phyloP scores from a whole-genome alignment of 2,113 vertebrate species.

The Campylomormyrus numenius region DNA sequence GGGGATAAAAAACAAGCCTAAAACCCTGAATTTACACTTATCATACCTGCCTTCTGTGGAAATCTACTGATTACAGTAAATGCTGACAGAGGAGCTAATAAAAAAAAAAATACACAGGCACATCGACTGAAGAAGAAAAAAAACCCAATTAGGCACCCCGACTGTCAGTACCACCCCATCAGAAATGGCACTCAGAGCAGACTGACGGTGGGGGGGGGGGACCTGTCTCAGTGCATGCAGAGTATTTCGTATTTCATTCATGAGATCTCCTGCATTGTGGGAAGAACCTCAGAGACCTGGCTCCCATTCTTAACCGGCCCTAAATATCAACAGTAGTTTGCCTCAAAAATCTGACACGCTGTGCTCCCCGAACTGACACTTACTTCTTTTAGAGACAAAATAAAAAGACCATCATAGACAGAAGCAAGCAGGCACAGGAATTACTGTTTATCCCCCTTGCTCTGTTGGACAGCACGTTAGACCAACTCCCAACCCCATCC shows the following conservation, averaged over 20 bases:
- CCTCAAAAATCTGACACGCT: background rate
- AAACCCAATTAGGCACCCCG: background rate
- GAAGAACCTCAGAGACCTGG: background rate
- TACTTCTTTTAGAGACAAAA: background rate
- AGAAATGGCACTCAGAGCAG: background rate
- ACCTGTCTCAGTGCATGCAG: background rate
- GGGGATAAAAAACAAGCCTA: background rate
- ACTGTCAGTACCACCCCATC: background rate
- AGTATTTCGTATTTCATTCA: background rate
- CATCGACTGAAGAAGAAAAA: background rate
- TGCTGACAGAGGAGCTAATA: background rate
- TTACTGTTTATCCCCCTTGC: background rate
- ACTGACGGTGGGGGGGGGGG: too few species aligned
- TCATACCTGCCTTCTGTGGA: background rate
- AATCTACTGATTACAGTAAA: constrained; percentile 1
- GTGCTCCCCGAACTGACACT: background rate
- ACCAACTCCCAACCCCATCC: background rate
- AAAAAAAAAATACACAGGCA: constrained; percentile 10
- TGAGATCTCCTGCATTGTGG: background rate
- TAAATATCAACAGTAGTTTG: background rate
- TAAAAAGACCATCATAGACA: background rate
- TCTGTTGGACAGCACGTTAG: background rate
- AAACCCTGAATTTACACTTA: constrained; percentile 3
- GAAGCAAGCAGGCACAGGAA: background rate
- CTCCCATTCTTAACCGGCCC: background rate